Conservation (phyloP, 2,888 invertebrate species). For the Apamea epomidion region DNA sequence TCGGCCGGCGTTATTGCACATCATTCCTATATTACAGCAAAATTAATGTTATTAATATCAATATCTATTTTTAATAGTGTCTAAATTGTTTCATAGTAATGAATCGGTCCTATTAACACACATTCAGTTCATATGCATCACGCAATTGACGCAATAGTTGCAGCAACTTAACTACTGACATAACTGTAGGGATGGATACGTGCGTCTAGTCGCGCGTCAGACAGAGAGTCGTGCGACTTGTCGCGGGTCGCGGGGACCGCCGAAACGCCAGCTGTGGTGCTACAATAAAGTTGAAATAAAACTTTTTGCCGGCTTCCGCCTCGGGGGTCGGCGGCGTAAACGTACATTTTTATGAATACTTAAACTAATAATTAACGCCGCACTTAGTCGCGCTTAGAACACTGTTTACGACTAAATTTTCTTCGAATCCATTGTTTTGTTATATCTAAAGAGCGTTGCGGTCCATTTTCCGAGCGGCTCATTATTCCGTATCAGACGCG, state of each 20-base stretch:
- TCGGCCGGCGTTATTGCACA: not conserved
- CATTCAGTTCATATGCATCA: slow-evolving; percentile 29
- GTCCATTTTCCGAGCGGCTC: slow-evolving; percentile 78
- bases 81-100: slow-evolving; percentile 24
- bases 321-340: slow-evolving; percentile 71
- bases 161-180: slow-evolving; percentile 1
- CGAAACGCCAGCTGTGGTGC: slow-evolving; percentile 78
- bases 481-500: slow-evolving; percentile 80
- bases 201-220: slow-evolving; percentile 14
- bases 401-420: slow-evolving; percentile 82
- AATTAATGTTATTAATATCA: slow-evolving; percentile 11
- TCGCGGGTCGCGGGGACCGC: slow-evolving; percentile 63
- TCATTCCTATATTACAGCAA: not conserved
- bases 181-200: not conserved
- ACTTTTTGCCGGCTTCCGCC: slow-evolving; percentile 75
- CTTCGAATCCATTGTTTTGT: slow-evolving; percentile 81
- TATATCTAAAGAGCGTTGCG: slow-evolving; percentile 76
- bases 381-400: slow-evolving; percentile 83
- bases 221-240: slow-evolving; percentile 35
- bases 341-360: slow-evolving; percentile 83
- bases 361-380: slow-evolving; percentile 86
- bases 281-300: slow-evolving; percentile 77
- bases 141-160: slow-evolving; percentile 35
- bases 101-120: slow-evolving; percentile 28
- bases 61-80: slow-evolving; percentile 22